Evolutionary conservation across 1,140 invertebrate species (phyloP).

Genomic region (Vollenhovia emeryi): DNA sequence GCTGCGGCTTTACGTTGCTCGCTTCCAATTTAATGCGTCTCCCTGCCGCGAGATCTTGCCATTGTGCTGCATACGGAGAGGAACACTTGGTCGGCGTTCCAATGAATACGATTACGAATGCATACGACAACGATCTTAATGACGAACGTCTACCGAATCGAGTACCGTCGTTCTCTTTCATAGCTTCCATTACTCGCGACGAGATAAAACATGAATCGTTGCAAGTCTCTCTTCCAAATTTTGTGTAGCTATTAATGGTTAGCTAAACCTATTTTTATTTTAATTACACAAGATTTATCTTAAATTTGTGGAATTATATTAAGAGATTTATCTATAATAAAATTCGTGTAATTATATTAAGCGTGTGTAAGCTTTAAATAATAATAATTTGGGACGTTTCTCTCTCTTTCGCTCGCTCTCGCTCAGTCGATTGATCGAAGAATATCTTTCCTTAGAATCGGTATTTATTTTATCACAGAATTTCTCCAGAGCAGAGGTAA

Average conservation of each 20-base stretch:
- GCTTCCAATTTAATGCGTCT: conserved; percentile 53
- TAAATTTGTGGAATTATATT: too few relatives aligned
- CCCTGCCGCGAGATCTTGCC: conserved; percentile 21
- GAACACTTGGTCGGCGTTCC: not conserved
- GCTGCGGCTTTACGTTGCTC: conserved; percentile 60
- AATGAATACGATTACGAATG: conserved; percentile 50
- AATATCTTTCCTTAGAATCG: not conserved
- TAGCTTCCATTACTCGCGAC: not conserved
- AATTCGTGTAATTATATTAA: too few relatives aligned
- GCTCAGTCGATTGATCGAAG: not conserved
- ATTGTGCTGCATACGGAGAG: conserved; percentile 22
- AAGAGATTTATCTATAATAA: too few relatives aligned
- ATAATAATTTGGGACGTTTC: too few relatives aligned
- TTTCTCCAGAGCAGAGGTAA: conserved; percentile 5
- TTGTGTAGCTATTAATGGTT: not conserved
- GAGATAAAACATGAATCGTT: not conserved
- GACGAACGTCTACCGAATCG: conserved; percentile 6
- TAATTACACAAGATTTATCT: not conserved
- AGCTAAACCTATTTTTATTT: not conserved
- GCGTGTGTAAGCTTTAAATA: too few relatives aligned
- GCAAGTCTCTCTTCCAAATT: not conserved
- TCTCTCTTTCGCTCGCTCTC: not conserved
- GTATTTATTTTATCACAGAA: not conserved
- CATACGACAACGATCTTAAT: conserved; percentile 38
- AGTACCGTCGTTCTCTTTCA: not conserved